phyloP scores from a whole-genome alignment of 2,113 vertebrate genomes.

The Eulemur rufifrons region DNA sequence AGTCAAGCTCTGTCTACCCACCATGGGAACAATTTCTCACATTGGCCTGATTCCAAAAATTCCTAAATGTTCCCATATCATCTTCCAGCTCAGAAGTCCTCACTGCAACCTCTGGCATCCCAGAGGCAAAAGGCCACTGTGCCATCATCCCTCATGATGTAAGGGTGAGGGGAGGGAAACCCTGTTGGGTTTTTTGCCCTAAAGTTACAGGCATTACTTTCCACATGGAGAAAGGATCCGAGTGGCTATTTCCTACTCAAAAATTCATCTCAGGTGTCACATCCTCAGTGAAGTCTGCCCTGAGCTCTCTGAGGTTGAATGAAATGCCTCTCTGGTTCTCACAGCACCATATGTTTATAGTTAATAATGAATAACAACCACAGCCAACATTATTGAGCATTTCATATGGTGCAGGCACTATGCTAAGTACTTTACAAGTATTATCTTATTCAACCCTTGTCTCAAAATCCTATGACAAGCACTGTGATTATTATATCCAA shows the following conservation, averaged over 20 bases:
- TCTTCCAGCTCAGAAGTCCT: constrained; percentile 6
- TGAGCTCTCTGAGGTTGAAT: background rate
- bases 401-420: background rate
- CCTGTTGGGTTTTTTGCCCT: background rate
- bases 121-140: background rate
- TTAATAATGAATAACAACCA: background rate
- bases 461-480: background rate
- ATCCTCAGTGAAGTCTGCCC: background rate
- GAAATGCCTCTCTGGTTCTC: background rate
- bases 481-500: background rate
- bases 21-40: constrained; percentile 6
- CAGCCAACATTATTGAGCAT: background rate
- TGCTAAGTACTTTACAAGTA: background rate
- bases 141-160: background rate
- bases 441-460: background rate
- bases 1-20: constrained; percentile 7
- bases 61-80: constrained; percentile 19
- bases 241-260: background rate
- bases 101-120: background rate
- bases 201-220: background rate
- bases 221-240: background rate
- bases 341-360: background rate
- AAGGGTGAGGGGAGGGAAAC: background rate
- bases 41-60: background rate
- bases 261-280: background rate